A percentile compares a stretch with the other conserved stretches of the same genome.
Evolutionary conservation across 2,888 invertebrate species (phyloP).

Genomic region (Pachliopta kotzebuea): DNA sequence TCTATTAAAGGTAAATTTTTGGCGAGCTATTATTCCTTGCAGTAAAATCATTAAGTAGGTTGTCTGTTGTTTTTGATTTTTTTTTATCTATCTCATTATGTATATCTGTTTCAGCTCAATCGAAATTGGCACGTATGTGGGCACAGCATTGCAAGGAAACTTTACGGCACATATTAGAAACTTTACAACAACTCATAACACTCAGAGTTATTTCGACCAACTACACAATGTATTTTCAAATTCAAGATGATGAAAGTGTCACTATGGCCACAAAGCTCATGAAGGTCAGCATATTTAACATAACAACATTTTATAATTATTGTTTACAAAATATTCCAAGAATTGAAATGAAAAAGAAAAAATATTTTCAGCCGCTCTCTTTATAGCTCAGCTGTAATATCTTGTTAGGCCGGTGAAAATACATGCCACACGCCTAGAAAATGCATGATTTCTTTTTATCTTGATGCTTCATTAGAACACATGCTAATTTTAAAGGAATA

Average conservation of each 20-base stretch:
- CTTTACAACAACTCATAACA: slow-evolving; percentile 93
- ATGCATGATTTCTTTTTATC: no score
- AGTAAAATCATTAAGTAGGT: no score
- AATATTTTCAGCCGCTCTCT: no score
- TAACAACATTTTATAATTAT: background rate
- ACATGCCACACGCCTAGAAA: no score
- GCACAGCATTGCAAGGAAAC: slow-evolving; percentile 83
- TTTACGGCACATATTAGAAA: slow-evolving; percentile 85
- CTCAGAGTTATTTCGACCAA: slow-evolving; percentile 89
- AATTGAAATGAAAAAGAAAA: no score
- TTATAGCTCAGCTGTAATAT: no score
- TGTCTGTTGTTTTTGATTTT: no score
- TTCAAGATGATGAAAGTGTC: slow-evolving; percentile 92
- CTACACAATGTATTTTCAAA: slow-evolving; percentile 85
- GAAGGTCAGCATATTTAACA: slow-evolving; percentile 79
- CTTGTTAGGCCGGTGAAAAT: no score
- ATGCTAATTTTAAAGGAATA: no score
- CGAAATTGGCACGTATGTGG: slow-evolving; percentile 90
- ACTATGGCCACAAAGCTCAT: slow-evolving; percentile 93
- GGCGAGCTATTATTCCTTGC: background rate
- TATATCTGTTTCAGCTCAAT: slow-evolving; percentile 80
- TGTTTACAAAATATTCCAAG: no score
- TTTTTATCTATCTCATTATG: no score
- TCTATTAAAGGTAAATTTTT: slow-evolving; percentile 76
- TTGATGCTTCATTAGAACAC: no score